Evolutionary conservation across 2,113 vertebrate genomes (phyloP), one percentile per base, ranked within the genome.

Genomic region (Alligator mississippiensis): DNA sequence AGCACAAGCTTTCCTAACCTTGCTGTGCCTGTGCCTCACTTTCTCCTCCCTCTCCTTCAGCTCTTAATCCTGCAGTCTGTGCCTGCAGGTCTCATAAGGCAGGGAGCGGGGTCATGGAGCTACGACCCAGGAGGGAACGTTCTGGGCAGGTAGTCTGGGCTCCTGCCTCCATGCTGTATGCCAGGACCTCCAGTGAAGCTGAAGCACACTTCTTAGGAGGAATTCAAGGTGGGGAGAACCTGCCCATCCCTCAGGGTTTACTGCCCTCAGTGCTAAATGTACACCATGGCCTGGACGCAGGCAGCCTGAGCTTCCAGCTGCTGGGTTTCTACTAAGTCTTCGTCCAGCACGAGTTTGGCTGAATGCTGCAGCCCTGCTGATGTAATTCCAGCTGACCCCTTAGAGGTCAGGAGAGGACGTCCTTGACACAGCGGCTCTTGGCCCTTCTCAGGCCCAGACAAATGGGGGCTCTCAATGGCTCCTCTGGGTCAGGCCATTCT

Each of bases 261-360:
- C 10, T 28, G 66, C n/a, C 30, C 34, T 34, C 6, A 8, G 34
- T 24, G 19, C 21, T 47, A 38, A 72, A 24, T 4, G 34, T 22
- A 18, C 21, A 19, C 18, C 34, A 38, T 38, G 14, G 60, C 22
- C 1, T 3, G 84, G 22, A 4, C 34, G 15, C 60, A 28, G 21
- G 12, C 21, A 87, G 14, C 4, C 54, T 12, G 6, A 62, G 28
- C 28, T 47, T 77, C 54, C 54, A 57, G 54, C 16, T 5, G 5
- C 75, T 4, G 10, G 55, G 18, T 78, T 27, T 38, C 5, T 2
- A 2, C 2, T 5, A 22, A 11, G 28, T 70, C 9, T 2, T 9
- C 54, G 15, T 16, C 5, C 34, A 55, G 13, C 30, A 0, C 0
- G 1, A 72, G 21, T 30, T 63, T 54, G 0, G 3, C 63, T 24